phyloP scores from a whole-genome alignment of 2,797 vertebrate species.

The Pipistrellus pygmaeus region DNA sequence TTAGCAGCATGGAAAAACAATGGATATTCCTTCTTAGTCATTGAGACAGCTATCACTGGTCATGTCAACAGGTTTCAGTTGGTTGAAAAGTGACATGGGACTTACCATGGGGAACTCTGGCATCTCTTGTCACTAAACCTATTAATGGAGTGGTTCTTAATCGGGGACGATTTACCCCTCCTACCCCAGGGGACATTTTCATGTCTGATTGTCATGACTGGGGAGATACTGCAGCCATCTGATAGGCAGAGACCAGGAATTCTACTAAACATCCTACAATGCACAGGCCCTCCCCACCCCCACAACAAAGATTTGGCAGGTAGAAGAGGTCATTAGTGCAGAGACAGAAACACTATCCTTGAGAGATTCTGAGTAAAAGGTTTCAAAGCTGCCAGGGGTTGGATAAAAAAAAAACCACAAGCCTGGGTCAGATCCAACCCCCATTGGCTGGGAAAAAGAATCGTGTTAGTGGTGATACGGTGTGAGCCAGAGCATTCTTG shows the following conservation, averaged over 20 bases:
- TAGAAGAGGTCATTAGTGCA: not conserved
- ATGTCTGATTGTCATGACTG: not conserved
- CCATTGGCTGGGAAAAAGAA: not conserved
- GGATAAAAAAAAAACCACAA: not conserved
- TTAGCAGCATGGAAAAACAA: not conserved
- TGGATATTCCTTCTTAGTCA: not conserved
- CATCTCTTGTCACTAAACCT: not conserved
- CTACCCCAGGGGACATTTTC: not conserved
- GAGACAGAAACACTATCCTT: not conserved
- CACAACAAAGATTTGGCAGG: not conserved
- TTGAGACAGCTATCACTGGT: not conserved
- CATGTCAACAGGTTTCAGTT: not conserved
- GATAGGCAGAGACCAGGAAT: not conserved
- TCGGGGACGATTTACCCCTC: not conserved
- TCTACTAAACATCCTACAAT: not conserved
- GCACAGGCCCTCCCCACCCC: not conserved
- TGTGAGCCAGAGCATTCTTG: slow-evolving; percentile 2
- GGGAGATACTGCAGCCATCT: not conserved
- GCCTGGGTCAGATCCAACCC: not conserved
- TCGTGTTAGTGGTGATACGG: not conserved
- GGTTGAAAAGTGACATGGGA: not conserved
- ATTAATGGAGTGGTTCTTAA: not conserved
- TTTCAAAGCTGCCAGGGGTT: not conserved
- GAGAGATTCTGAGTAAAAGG: not conserved
- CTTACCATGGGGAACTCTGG: not conserved